phyloP scores from a whole-genome alignment of 2,888 invertebrate genomes.

The Hypselothyrea guttata region DNA sequence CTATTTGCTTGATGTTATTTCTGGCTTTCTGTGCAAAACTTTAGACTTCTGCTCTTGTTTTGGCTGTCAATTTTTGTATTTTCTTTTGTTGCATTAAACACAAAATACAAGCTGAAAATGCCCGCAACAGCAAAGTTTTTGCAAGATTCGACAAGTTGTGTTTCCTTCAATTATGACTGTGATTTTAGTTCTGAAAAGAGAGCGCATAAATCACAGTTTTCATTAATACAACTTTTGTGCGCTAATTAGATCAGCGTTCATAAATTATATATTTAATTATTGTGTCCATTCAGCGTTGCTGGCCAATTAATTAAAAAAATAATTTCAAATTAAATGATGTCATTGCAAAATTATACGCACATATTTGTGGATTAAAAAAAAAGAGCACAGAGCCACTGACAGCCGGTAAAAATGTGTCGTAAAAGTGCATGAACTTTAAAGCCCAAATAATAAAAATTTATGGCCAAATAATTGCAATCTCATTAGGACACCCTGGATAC shows the following conservation, averaged over 20 bases:
- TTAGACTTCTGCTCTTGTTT: constrained; percentile 21
- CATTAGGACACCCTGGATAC: constrained; percentile 70
- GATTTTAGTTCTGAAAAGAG: no score
- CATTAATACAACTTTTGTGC: no score
- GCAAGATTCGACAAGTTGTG: constrained; percentile 4
- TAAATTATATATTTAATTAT: constrained; percentile 74
- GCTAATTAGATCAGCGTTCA: constrained; percentile 50
- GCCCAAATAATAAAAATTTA: constrained; percentile 80
- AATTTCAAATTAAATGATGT: constrained; percentile 66
- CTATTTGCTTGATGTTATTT: constrained; percentile 3
- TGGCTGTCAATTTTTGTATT: constrained; percentile 19
- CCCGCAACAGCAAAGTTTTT: constrained; percentile 7
- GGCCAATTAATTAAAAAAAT: constrained; percentile 73
- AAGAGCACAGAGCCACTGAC: constrained; percentile 14
- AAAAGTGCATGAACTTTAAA: constrained; percentile 69
- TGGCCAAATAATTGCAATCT: constrained; percentile 81
- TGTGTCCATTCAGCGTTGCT: constrained; percentile 53
- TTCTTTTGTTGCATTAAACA: constrained; percentile 1
- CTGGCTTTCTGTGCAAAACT: constrained; percentile 9
- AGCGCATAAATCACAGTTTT: no score
- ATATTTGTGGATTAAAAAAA: constrained; percentile 39
- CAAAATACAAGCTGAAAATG: constrained; percentile 4
- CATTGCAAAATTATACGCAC: constrained; percentile 37
- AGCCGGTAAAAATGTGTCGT: constrained; percentile 47
- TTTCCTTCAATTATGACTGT: no score